phyloP scores from a whole-genome alignment of 2,113 vertebrate species.

The Cololabis saira region DNA sequence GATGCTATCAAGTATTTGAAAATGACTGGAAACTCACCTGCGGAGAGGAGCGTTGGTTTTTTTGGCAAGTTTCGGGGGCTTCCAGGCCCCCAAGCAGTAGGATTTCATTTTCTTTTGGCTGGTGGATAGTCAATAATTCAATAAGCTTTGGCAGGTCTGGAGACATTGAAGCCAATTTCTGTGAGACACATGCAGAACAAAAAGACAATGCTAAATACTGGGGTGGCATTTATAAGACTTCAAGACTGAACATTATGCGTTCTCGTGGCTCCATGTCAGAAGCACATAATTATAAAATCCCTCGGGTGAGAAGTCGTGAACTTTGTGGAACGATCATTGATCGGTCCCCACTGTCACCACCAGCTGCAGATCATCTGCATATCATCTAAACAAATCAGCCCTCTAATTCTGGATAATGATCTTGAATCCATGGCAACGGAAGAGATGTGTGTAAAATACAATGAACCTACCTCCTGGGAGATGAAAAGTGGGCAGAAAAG shows the following conservation, averaged over 20 bases:
- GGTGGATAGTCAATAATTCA: conserved; percentile 88
- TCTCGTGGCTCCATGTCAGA: conserved; percentile 23
- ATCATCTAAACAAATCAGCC: conserved; percentile 58
- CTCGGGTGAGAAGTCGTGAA: conserved; percentile 31
- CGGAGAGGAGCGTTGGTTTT: conserved; percentile 77
- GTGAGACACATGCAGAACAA: conserved; percentile 48
- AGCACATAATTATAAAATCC: conserved; percentile 29
- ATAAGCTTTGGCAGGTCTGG: conserved; percentile 92
- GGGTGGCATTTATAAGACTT: conserved; percentile 6
- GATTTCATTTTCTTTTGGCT: conserved; percentile 95
- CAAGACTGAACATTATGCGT: conserved; percentile 22
- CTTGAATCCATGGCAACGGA: conserved; percentile 67
- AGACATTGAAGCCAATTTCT: conserved; percentile 90
- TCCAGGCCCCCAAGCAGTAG: conserved; percentile 89
- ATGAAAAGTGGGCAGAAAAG: conserved; percentile 22
- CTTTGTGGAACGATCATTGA: conserved; percentile 28
- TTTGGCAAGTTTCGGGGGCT: conserved; percentile 82
- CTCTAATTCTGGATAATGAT: conserved; percentile 59
- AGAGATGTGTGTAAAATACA: conserved; percentile 22
- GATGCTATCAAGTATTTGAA: conserved; percentile 15
- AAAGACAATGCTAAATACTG: conserved; percentile 27
- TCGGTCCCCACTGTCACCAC: conserved; percentile 15
- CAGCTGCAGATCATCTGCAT: conserved; percentile 56
- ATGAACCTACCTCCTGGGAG: conserved; percentile 24
- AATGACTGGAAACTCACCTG: conserved; percentile 81